Percentiles rank a stretch among this genome's conserved stretches.
Evolutionary conservation across 2,113 vertebrate species (phyloP).

Genomic region (Dendrocopos noguchii): DNA sequence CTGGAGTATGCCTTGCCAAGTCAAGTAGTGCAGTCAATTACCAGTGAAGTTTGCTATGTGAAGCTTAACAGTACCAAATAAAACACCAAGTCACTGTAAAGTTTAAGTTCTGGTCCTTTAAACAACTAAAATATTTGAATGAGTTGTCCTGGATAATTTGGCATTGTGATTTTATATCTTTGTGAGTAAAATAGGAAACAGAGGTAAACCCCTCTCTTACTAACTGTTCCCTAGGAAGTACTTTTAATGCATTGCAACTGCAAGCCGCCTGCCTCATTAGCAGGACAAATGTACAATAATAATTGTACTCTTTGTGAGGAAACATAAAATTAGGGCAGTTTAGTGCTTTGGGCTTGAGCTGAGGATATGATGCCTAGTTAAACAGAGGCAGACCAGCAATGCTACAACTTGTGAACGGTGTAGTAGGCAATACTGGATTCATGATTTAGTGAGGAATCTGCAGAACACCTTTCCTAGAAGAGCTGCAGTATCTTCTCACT

Average conservation of each 20-base stretch:
- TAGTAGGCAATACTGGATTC: background rate
- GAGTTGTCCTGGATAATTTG: background rate
- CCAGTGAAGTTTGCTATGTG: background rate
- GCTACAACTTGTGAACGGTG: background rate
- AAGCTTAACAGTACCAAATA: background rate
- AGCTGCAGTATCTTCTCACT: background rate
- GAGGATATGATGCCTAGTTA: background rate
- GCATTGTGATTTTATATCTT: background rate
- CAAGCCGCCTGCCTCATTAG: background rate
- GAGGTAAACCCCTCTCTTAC: background rate
- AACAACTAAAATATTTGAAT: background rate
- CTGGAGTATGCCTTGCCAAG: background rate
- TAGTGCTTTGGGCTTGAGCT: background rate
- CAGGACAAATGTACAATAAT: background rate
- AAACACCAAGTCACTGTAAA: background rate
- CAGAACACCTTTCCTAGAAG: background rate
- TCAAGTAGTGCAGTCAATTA: background rate
- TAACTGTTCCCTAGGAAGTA: background rate
- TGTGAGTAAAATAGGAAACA: background rate
- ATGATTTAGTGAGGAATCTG: background rate
- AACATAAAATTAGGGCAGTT: background rate
- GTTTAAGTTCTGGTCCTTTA: background rate
- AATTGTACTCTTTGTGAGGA: background rate
- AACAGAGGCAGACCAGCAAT: background rate
- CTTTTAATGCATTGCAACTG: background rate